phyloP scores from a whole-genome alignment of 2,113 vertebrate species.

The Promerops cafer region DNA sequence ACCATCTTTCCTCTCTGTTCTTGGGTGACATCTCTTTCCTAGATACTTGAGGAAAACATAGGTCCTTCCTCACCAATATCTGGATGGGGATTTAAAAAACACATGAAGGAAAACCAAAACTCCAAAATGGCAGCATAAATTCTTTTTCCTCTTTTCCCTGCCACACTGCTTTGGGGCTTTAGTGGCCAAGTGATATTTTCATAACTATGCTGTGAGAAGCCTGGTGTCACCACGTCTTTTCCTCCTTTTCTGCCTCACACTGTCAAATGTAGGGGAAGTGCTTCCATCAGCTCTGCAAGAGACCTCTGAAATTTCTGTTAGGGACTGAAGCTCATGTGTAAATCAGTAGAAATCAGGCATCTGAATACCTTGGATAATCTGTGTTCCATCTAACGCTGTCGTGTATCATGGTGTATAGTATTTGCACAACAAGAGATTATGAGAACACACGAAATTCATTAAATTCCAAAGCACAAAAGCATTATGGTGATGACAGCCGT shows the following conservation, averaged over 20 bases:
- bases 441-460: constrained; percentile 15
- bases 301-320: not conserved
- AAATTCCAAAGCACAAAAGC: not conserved
- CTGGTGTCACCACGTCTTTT: not conserved
- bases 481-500: not conserved
- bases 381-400: not conserved
- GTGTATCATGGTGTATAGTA: not conserved
- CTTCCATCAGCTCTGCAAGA: not conserved
- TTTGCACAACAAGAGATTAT: not conserved
- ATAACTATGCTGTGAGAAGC: not conserved
- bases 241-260: not conserved
- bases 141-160: not conserved
- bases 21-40: not conserved
- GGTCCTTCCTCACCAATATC: not conserved
- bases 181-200: not conserved
- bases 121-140: not conserved
- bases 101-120: not conserved
- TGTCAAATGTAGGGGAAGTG: not conserved
- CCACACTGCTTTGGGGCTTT: not conserved
- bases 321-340: not conserved
- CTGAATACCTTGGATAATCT: not conserved
- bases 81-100: not conserved
- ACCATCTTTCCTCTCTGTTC: not conserved
- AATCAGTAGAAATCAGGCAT: not conserved
- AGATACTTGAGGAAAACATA: not conserved